These are phyloP conservation scores for Craterocephalus amniculus DNA, from an alignment of 2,797 vertebrate genomes.

Conservation along the genomic window DNA sequence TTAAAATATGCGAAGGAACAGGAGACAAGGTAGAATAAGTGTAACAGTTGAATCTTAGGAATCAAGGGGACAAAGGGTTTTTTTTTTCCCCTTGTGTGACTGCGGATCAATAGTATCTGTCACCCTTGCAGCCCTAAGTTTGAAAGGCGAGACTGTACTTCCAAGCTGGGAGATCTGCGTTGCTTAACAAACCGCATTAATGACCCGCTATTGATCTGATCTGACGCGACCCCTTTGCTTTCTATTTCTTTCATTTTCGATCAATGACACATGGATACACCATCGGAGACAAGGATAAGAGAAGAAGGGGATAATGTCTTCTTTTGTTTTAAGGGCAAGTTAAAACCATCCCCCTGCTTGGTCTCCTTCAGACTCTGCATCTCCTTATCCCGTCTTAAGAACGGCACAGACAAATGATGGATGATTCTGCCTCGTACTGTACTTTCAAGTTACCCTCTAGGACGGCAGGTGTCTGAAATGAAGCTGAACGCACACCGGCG, in stretches of 20 bases:
- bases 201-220: constrained; percentile 83
- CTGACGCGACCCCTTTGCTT: constrained; percentile 76
- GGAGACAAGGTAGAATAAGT: constrained; percentile 66
- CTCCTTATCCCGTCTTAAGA: constrained; percentile 72
- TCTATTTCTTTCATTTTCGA: constrained; percentile 85
- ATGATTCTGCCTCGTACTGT: constrained; percentile 61
- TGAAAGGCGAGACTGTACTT: constrained; percentile 83
- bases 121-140: constrained; percentile 75
- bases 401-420: constrained; percentile 62
- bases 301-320: constrained; percentile 80
- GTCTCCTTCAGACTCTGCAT: constrained; percentile 62
- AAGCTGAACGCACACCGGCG: constrained; percentile 29
- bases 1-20: constrained; percentile 49
- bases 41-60: constrained; percentile 74
- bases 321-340: constrained; percentile 86
- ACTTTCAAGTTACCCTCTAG: constrained; percentile 66
- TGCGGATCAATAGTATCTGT: constrained; percentile 83
- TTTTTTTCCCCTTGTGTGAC: constrained; percentile 59
- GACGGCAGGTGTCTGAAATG: constrained; percentile 34
- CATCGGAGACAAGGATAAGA: constrained; percentile 79
- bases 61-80: constrained; percentile 69
- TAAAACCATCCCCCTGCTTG: constrained; percentile 70
- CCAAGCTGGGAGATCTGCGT: constrained; percentile 80
- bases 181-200: constrained; percentile 86
- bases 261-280: constrained; percentile 82